Evolutionary conservation across 1,140 invertebrate genomes (phyloP), one percentile per base, ranked within the genome.

Genomic region (Rhyzopertha dominica): DNA sequence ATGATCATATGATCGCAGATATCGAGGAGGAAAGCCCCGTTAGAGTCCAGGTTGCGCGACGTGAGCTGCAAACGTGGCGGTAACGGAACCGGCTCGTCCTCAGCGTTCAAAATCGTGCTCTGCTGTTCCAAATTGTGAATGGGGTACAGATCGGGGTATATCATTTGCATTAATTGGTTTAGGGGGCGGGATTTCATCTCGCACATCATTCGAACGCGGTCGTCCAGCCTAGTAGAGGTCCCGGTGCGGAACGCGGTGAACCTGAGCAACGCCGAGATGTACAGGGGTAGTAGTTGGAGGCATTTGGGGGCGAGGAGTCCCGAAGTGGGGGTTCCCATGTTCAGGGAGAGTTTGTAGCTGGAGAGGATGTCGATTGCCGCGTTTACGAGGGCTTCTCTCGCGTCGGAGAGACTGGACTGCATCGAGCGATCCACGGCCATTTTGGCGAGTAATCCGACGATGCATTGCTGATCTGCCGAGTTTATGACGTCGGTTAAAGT

Each of bases 351-450:
- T 61, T 84, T 83, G 65, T 87, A 98, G 3, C 92, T 82, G 34
- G 80, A 80, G 18, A 98, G 70, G 48, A 90, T 80, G 73, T 99
- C 96, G 30, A 95, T 80, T 2, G 85, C 90, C 25, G 92, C 94
- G 72, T 97, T 98, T 28, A 96, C 88, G 43, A 99, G 78, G 7
- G 95, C 96, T 70, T 99, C 96, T 34, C 93, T 74, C 3, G 95
- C 95, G 72, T 99, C 95, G 3, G 81, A 78, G 54, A 98, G 69
- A 26, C 85, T 90, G 8, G 89, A 86, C 28, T 85, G 77, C 46
- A 87, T 73, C 46, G 89, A 91, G 36, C 92, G 77, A 67, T 99
- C 96, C 16, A 96, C 94, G 55, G 93, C 91, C 93, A 98, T 98
- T 80, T 98, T 98, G 1, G 87, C 80, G 16, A 98, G 73, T 31